A percentile compares a stretch with the other conserved stretches of the same genome.
phyloP scores from a whole-genome alignment of 2,797 vertebrate species.

The Acipenser ruthenus region DNA sequence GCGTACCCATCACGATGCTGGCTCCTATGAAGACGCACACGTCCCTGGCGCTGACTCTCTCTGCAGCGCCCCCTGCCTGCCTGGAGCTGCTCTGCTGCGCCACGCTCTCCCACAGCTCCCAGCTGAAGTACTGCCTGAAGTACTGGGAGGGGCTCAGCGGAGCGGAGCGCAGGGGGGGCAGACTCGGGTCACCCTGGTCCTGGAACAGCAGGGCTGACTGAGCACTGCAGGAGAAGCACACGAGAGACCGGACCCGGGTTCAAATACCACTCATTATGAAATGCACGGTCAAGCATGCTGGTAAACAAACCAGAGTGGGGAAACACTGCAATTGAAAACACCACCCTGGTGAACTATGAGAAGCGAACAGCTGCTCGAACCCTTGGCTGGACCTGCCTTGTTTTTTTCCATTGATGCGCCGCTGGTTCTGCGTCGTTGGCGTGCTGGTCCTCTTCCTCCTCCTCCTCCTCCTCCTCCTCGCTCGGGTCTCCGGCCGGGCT shows the following conservation, averaged over 20 bases:
- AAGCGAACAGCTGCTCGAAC: too few species aligned
- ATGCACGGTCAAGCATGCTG: too few species aligned
- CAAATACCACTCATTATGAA: too few species aligned
- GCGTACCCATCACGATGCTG: slow-evolving; percentile 70
- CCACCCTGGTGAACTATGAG: too few species aligned
- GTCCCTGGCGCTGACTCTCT: slow-evolving; percentile 25
- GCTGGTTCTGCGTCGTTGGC: not conserved
- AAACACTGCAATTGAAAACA: too few species aligned
- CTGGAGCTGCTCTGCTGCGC: slow-evolving; percentile 37
- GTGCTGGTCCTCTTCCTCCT: not conserved
- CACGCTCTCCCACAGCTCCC: slow-evolving; percentile 59
- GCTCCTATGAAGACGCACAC: slow-evolving; percentile 63
- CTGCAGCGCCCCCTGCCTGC: too few species aligned
- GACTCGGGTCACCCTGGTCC: too few species aligned
- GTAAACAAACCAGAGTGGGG: too few species aligned
- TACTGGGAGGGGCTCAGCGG: slow-evolving; percentile 49
- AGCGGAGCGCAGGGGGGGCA: not conserved
- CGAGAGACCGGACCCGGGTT: too few species aligned
- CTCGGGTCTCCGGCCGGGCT: slow-evolving; percentile 20
- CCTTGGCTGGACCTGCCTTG: not conserved
- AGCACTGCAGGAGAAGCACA: too few species aligned
- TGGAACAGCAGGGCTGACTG: too few species aligned
- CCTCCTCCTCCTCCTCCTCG: not conserved
- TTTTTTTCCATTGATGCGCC: not conserved
- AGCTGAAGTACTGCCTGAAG: slow-evolving; percentile 56